Conservation (phyloP, 2,888 invertebrate species). For the Nineta flava region DNA sequence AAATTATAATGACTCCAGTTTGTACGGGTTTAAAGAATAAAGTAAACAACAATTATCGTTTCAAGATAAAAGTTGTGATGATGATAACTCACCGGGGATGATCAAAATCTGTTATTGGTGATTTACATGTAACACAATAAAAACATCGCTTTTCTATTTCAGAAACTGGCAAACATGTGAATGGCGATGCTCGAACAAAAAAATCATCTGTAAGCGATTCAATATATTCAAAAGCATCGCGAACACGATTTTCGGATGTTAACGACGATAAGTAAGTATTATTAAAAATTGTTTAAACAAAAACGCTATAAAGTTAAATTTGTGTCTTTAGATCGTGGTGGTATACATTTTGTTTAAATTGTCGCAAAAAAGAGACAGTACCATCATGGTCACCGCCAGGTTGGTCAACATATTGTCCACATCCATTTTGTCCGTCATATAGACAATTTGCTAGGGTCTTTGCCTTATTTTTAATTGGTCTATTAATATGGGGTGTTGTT, state of each 20-base stretch:
- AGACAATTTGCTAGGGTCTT: constrained; percentile 65
- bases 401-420: constrained; percentile 69
- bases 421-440: constrained; percentile 72
- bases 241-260: constrained; percentile 22
- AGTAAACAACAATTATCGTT: too few species aligned
- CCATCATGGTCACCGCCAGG: constrained; percentile 68
- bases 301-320: background rate
- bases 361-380: constrained; percentile 48
- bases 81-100: too few species aligned
- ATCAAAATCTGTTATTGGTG: too few species aligned
- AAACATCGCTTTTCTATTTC: constrained; percentile 7
- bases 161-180: constrained; percentile 23
- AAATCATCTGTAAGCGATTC: constrained; percentile 28
- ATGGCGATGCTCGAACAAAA: constrained; percentile 25
- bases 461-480: constrained; percentile 54
- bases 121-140: too few species aligned
- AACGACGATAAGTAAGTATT: constrained; percentile 17
- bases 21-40: too few species aligned
- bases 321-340: constrained; percentile 58
- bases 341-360: constrained; percentile 65
- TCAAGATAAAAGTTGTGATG: too few species aligned
- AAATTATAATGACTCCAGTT: too few species aligned
- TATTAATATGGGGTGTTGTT: constrained; percentile 59
- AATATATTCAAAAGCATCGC: constrained; percentile 20
- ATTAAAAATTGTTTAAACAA: background rate